A percentile compares a stretch with the other conserved stretches of the same genome.
Conservation (phyloP, 2,113 vertebrate genomes). For the Fregetta grallaria region DNA sequence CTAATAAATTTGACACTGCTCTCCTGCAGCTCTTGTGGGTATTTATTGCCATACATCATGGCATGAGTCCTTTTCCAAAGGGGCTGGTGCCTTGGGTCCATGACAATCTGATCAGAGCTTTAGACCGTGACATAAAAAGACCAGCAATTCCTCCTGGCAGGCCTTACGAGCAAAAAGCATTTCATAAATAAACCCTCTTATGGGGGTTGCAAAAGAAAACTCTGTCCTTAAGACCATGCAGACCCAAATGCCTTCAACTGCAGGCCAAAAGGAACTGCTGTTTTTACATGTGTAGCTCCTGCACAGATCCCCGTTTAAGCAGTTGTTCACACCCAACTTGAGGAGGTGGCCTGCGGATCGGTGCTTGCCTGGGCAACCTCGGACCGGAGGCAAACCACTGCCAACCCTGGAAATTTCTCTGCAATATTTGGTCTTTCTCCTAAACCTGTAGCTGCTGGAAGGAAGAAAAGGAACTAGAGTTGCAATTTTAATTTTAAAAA, state of each 20-base stretch:
- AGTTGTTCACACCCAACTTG: neutral
- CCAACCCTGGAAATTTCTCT: neutral
- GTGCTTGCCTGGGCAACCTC: neutral
- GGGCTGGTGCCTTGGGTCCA: neutral
- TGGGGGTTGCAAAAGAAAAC: neutral
- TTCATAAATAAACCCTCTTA: neutral
- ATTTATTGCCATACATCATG: neutral
- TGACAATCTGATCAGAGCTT: neutral
- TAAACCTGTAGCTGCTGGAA: neutral
- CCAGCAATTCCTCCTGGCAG: conserved; percentile 5
- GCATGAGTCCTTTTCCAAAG: neutral
- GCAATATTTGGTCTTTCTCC: neutral
- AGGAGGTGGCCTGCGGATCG: neutral
- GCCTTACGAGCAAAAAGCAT: neutral
- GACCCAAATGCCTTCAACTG: neutral
- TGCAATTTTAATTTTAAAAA: neutral
- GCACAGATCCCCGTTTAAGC: neutral
- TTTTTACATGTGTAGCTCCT: neutral
- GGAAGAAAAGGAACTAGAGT: neutral
- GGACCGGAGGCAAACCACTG: neutral
- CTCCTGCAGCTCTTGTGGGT: neutral
- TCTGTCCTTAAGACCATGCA: neutral
- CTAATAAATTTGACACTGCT: neutral
- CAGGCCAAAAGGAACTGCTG: neutral
- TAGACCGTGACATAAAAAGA: neutral